Base-by-base conservation (phyloP, 1,140 invertebrate genomes). In the Mactra quadrangularis region DNA sequence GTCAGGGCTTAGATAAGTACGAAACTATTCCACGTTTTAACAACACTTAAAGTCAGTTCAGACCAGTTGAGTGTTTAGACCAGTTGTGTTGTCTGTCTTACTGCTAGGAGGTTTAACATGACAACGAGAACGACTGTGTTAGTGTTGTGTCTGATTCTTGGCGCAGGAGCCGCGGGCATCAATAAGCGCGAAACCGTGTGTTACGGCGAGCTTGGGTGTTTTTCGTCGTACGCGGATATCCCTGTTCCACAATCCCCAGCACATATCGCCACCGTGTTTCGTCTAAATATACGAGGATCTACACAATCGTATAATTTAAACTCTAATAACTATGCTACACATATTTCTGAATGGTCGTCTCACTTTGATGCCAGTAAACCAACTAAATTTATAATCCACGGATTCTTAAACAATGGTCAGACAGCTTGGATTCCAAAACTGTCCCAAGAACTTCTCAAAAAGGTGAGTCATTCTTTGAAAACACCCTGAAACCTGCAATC, bases 341-440 rank as follows among this genome's bases (percentile, higher is more conserved):
- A 82, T 15, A 38, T 85, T 3, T 29, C 22, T 13, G 19, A 27
- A 15, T 85, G 81, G 64, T 33, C 33, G 2, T 25, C 55, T 0
- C 75, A 72, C 25, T 83, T 88, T 57, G 45, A 71, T 27, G 38
- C 76, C 1, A 53, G 29, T 19, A 87, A 82, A 45, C 60, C 76
- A 25, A 88, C 87, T 3, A 89, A 88, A 72, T 31, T 89, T 47
- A 60, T 89, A 25, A 83, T 84, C n/a, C 88, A 89, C 31, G 87
- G 88, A 1, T 89, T 76, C 53, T 15, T 83, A 3, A 66, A 87
- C 53, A 82, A 52, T 29, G 84, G 81, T 15, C 33, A 52, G 22
- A 72, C 68, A 13, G 11, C 47, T 0, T 87, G 86, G 86, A 22
- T 87, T 3, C 15, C 45, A 3, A 19, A 75, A 19, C 82, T 86